phyloP scores from a whole-genome alignment of 2,797 vertebrate species.

The Trachops cirrhosus region DNA sequence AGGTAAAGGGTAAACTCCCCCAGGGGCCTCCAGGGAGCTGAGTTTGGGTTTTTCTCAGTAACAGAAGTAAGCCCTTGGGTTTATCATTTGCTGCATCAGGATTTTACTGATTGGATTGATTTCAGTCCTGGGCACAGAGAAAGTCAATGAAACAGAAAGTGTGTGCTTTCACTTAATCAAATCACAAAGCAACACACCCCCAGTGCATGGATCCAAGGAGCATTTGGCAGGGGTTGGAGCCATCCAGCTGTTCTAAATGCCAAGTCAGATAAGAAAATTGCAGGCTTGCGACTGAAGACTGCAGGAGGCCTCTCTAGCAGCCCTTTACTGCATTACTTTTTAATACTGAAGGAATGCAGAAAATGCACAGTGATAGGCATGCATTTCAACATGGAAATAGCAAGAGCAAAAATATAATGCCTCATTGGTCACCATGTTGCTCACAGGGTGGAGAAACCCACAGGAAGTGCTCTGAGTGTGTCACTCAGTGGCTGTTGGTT shows the following conservation, averaged over 20 bases:
- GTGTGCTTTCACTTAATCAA: not conserved
- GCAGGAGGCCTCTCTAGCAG: not conserved
- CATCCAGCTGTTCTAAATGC: not conserved
- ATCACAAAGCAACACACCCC: not conserved
- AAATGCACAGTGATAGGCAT: not conserved
- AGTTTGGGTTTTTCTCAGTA: not conserved
- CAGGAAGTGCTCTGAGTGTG: not conserved
- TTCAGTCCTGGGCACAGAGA: not conserved
- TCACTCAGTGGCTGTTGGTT: not conserved
- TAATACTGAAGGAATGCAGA: not conserved
- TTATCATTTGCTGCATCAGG: not conserved
- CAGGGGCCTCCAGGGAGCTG: not conserved
- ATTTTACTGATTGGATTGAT: not conserved
- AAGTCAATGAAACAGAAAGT: not conserved
- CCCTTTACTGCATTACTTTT: not conserved
- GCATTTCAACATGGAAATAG: not conserved
- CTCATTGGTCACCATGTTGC: not conserved
- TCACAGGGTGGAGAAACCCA: not conserved
- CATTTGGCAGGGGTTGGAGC: not conserved
- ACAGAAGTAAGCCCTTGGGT: not conserved
- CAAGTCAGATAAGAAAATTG: not conserved
- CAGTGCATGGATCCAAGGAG: not conserved
- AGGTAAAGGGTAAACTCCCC: not conserved
- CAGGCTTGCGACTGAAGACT: not conserved
- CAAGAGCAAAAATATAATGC: not conserved